Evolutionary conservation across 2,113 vertebrate species (phyloP).

Genomic region (Peromyscus leucopus): DNA sequence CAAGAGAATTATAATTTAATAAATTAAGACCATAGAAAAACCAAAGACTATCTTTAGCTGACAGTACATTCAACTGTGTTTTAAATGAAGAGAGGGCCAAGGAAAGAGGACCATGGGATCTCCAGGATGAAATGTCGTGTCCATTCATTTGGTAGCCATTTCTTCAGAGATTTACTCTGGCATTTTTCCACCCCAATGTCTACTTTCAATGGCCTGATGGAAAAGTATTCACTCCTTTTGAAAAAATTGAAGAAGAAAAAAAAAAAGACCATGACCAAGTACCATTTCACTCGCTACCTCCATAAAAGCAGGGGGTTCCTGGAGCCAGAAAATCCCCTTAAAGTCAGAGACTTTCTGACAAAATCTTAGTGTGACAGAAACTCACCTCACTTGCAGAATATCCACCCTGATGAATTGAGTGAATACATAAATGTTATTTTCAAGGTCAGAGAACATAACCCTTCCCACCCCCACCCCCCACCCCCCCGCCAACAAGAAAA

Average conservation of each 20-base stretch:
- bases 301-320: neutral
- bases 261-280: neutral
- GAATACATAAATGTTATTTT: neutral
- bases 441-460: neutral
- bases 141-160: neutral
- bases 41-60: neutral
- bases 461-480: no score
- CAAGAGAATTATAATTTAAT: neutral
- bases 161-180: constrained; percentile 9
- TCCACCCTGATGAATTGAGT: neutral
- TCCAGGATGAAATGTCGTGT: neutral
- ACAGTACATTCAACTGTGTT: neutral
- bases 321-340: neutral
- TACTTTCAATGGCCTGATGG: neutral
- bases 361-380: neutral
- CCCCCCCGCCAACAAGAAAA: neutral
- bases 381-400: neutral
- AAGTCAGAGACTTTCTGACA: neutral
- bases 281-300: neutral
- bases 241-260: neutral
- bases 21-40: constrained; percentile 13
- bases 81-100: neutral
- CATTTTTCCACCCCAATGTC: neutral
- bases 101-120: neutral
- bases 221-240: neutral